Conservation (phyloP, 2,888 invertebrate genomes). For the Lasius platythorax region DNA sequence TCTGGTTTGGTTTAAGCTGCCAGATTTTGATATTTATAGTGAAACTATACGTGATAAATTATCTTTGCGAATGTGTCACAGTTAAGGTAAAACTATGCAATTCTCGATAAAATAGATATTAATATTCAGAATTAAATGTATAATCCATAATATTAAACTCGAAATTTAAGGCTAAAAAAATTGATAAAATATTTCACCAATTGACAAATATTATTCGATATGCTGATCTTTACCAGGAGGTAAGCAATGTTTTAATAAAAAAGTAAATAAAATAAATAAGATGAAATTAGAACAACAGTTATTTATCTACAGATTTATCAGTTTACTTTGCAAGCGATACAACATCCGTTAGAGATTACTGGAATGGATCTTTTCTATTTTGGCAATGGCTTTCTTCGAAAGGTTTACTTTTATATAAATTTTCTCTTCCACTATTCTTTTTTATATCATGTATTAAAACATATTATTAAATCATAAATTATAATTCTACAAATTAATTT, state of each 20-base stretch:
- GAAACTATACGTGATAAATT: not conserved
- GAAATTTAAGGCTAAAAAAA: conserved; percentile 34
- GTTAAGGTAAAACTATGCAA: conserved; percentile 23
- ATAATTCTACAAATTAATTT: not conserved
- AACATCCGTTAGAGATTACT: conserved; percentile 30
- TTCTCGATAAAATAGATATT: not conserved
- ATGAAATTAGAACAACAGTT: conserved; percentile 6
- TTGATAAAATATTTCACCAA: conserved; percentile 10
- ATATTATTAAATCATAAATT: not conserved
- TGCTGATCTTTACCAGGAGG: conserved; percentile 8
- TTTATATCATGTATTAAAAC: not conserved
- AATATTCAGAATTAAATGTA: not conserved
- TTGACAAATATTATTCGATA: not conserved
- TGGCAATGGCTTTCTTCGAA: conserved; percentile 6
- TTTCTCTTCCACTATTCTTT: not conserved
- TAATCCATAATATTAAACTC: not conserved
- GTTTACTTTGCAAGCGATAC: conserved; percentile 34
- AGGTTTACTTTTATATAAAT: conserved; percentile 13
- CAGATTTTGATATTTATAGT: not conserved
- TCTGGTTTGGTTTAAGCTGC: not conserved
- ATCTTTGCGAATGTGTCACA: conserved; percentile 5
- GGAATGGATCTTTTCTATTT: conserved; percentile 30
- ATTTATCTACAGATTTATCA: conserved; percentile 23
- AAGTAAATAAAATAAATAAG: not conserved
- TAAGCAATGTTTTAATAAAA: conserved; percentile 11